Evolutionary conservation across 2,888 invertebrate genomes (phyloP).

Genomic region (Chloromyia formosa): DNA sequence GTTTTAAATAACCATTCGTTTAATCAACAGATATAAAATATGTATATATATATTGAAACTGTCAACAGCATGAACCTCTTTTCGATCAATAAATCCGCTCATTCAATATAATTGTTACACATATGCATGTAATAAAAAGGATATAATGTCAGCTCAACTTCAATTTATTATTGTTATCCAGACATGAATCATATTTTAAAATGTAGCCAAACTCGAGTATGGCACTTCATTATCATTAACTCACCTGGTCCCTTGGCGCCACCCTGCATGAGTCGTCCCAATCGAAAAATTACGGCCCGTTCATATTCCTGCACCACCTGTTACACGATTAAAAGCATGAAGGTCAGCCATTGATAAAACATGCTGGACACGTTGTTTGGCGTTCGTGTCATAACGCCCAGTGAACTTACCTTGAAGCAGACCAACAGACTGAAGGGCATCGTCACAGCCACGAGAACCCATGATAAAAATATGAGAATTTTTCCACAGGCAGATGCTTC

Average conservation of each 20-base stretch:
- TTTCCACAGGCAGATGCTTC: slow-evolving; percentile 83
- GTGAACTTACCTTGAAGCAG: slow-evolving; percentile 88
- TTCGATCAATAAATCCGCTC: no score
- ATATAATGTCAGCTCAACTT: no score
- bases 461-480: slow-evolving; percentile 82
- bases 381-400: background rate
- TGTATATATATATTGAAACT: no score
- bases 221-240: slow-evolving; percentile 48
- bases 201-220: no score
- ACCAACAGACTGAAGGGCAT: slow-evolving; percentile 93
- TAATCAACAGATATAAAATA: no score
- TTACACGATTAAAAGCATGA: slow-evolving; percentile 31
- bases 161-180: no score
- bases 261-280: slow-evolving; percentile 87
- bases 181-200: no score
- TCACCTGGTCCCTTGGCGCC: slow-evolving; percentile 94
- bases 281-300: slow-evolving; percentile 91
- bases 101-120: no score
- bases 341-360: slow-evolving; percentile 18
- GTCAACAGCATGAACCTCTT: no score
- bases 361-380: background rate
- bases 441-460: slow-evolving; percentile 82
- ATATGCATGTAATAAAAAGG: no score
- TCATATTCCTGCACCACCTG: slow-evolving; percentile 97
- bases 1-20: no score